phyloP scores from a whole-genome alignment of 2,797 vertebrate species.

The Cyprinodon diabolis region DNA sequence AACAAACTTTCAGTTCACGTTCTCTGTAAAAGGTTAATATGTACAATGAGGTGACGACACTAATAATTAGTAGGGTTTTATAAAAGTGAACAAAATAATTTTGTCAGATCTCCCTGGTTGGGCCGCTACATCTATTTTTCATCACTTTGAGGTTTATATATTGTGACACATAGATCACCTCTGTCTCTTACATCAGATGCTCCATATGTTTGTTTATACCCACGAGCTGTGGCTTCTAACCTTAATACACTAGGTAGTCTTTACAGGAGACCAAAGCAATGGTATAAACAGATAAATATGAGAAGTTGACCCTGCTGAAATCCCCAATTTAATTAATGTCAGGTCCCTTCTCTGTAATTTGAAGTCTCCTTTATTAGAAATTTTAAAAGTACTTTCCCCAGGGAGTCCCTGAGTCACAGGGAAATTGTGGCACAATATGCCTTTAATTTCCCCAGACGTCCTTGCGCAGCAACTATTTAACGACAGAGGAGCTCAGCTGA shows the following conservation, averaged over 20 bases:
- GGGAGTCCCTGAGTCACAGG: conserved; percentile 73
- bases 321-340: conserved; percentile 83
- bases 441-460: conserved; percentile 85
- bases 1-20: conserved; percentile 9
- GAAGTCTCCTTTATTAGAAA: conserved; percentile 83
- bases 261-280: conserved; percentile 54
- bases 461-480: conserved; percentile 79
- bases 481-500: conserved; percentile 69
- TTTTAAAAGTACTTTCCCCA: conserved; percentile 77
- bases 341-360: conserved; percentile 79
- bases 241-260: conserved; percentile 57
- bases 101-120: conserved; percentile 8
- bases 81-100: conserved; percentile 16
- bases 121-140: conserved; percentile 23
- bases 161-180: conserved; percentile 72
- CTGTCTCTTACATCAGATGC: conserved; percentile 53
- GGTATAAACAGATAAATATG: conserved; percentile 79
- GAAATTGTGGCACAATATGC: conserved; percentile 84
- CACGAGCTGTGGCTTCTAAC: conserved; percentile 63
- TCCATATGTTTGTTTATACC: conserved; percentile 66
- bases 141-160: conserved; percentile 58
- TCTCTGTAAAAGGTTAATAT: conserved; percentile 51
- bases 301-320: conserved; percentile 75
- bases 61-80: conserved; percentile 33
- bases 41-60: conserved; percentile 46